Base-by-base conservation (phyloP, 2,113 vertebrate species). In the Australoheros scitulus region DNA sequence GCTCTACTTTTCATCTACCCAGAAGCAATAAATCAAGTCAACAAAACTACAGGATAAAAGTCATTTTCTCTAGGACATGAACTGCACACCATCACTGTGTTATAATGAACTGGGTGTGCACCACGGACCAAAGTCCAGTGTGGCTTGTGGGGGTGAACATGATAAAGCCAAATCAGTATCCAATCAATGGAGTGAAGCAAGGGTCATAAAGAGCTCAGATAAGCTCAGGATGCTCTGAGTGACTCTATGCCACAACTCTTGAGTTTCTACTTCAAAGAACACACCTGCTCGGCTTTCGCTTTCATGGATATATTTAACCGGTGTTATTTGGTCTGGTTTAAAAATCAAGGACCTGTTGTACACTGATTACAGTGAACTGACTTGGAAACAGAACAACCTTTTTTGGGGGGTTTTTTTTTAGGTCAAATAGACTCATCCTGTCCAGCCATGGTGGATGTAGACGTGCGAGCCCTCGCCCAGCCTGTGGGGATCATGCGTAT, bases 401-500 rank as follows among this genome's bases (percentile, higher is more conserved):
- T 56, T 22, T 57, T 3, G n/a, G n/a, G n/a, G n/a, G n/a, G n/a
- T n/a, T n/a, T n/a, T 75, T 77, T 24, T 56, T 56, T 2, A 32
- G 29, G 41, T 65, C n/a, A 29, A 32, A 61, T 26, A 24, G 47
- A 70, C 55, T 59, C 11, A 29, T 59, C 74, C 57, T 6, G 20
- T 78, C 3, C 75, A 78, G 60, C 57, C 55, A 68, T 93, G 86
- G 32, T 38, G 1, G 10, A 9, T 0, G 77, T 96, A 79, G 92
- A 97, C 43, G n/a, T 91, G 0, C 90, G 32, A 0, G 89, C 94
- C 0, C 17, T 97, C 22, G 95, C 87, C 36, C 92, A 94, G 50
- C 96, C 96, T 2, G 85, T 97, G 91, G 96, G 96, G 74, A 93
- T 97, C 1, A 1, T 97, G 70, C 95, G 97, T 4, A 80, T 96